Evolutionary conservation across 64 coral and sea anemone species (phyloP).

Genomic region (Montipora cactus): DNA sequence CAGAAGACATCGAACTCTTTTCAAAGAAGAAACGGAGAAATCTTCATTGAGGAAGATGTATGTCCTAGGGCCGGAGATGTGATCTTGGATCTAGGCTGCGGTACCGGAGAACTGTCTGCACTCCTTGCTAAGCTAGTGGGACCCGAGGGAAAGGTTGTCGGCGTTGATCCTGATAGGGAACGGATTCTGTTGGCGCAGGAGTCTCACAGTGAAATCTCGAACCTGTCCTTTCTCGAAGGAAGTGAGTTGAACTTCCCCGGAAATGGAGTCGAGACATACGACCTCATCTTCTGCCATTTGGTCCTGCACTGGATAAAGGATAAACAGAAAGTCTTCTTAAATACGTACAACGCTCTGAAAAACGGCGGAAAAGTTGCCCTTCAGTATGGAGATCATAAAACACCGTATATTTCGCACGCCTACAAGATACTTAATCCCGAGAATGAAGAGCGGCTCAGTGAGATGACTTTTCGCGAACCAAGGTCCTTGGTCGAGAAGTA

Average conservation of each 20-base stretch:
- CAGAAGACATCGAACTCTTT: neutral
- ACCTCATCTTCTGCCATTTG: slow-evolving; percentile 27
- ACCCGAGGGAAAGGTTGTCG: slow-evolving; percentile 25
- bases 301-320: slow-evolving; percentile 53
- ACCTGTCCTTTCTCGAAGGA: slow-evolving; percentile 20
- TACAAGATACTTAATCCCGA: neutral
- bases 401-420: neutral
- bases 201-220: neutral
- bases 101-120: slow-evolving; percentile 53
- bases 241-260: neutral
- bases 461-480: neutral
- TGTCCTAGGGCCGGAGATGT: slow-evolving; percentile 16
- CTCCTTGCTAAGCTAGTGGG: slow-evolving; percentile 14
- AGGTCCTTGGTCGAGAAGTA: neutral
- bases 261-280: neutral
- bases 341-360: neutral
- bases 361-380: neutral
- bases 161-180: slow-evolving; percentile 34
- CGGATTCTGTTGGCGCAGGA: slow-evolving; percentile 17
- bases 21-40: neutral
- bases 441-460: neutral
- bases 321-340: slow-evolving; percentile 23
- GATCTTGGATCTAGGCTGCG: slow-evolving; percentile 65
- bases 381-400: neutral
- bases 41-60: neutral